Percentiles rank a stretch among this genome's conserved stretches.
Evolutionary conservation across 1,140 invertebrate genomes (phyloP).

Genomic region (Sitodiplosis mosellana): DNA sequence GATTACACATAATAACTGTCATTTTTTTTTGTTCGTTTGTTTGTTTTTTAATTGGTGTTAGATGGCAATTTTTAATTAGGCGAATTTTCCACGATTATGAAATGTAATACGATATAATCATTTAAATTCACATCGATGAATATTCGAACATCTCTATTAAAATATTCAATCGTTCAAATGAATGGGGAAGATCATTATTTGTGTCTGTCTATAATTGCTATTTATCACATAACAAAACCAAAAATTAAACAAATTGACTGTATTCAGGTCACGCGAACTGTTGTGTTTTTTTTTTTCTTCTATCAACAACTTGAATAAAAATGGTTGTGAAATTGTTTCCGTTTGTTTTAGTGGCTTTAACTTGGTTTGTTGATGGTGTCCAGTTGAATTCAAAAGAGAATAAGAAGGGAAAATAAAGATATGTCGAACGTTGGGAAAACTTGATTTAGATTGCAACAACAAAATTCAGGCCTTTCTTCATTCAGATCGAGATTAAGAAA

Average conservation of each 20-base stretch:
- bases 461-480: background rate
- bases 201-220: too few relatives aligned
- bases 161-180: too few relatives aligned
- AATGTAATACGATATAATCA: too few relatives aligned
- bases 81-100: too few relatives aligned
- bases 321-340: background rate
- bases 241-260: slow-evolving; percentile 1
- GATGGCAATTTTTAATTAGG: too few relatives aligned
- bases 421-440: too few relatives aligned
- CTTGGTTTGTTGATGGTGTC: background rate
- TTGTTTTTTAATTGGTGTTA: too few relatives aligned
- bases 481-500: background rate
- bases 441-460: background rate
- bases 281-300: background rate
- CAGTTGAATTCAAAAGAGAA: slow-evolving; percentile 1
- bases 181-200: too few relatives aligned
- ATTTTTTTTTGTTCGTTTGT: too few relatives aligned
- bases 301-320: background rate
- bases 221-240: background rate
- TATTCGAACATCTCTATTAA: too few relatives aligned
- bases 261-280: slow-evolving; percentile 3
- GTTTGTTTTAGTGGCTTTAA: background rate
- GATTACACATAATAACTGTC: too few relatives aligned
- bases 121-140: too few relatives aligned
- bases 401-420: background rate